Evolutionary conservation across 1,140 invertebrate species (phyloP).

Genomic region (Anadara kagoshimensis): DNA sequence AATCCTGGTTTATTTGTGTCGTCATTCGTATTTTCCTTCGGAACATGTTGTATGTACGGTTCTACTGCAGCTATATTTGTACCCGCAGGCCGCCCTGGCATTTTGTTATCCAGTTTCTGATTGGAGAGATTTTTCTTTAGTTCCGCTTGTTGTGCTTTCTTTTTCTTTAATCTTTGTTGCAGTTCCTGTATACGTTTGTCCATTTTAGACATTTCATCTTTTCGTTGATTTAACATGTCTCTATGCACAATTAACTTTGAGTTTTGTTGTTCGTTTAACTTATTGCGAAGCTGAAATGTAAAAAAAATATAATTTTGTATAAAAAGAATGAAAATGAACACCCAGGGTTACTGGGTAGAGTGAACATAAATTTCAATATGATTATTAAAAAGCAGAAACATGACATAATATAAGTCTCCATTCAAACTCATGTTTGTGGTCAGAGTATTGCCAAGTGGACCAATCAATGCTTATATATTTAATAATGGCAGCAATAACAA

Average conservation of each 20-base stretch:
- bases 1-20: conserved; percentile 73
- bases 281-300: conserved; percentile 90
- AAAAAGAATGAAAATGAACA: too few species aligned
- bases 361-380: too few species aligned
- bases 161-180: conserved; percentile 87
- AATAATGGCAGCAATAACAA: too few species aligned
- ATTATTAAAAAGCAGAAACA: too few species aligned
- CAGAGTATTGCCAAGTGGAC: too few species aligned
- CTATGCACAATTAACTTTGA: conserved; percentile 88
- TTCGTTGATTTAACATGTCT: conserved; percentile 87
- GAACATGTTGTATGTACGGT: conserved; percentile 81
- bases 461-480: too few species aligned
- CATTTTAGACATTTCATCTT: conserved; percentile 92
- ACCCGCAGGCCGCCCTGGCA: conserved; percentile 38
- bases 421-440: too few species aligned
- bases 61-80: conserved; percentile 87
- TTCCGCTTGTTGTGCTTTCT: conserved; percentile 82
- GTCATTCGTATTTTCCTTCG: conserved; percentile 33
- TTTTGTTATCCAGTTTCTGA: conserved; percentile 87
- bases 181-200: conserved; percentile 94
- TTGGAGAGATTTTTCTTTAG: conserved; percentile 83
- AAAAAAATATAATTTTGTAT: too few species aligned
- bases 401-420: too few species aligned
- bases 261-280: conserved; percentile 95
- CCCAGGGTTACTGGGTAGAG: too few species aligned